These are phyloP conservation scores for Aphelinus atriplicis DNA, from an alignment of 1,140 invertebrate genomes.

Conservation along the genomic window DNA sequence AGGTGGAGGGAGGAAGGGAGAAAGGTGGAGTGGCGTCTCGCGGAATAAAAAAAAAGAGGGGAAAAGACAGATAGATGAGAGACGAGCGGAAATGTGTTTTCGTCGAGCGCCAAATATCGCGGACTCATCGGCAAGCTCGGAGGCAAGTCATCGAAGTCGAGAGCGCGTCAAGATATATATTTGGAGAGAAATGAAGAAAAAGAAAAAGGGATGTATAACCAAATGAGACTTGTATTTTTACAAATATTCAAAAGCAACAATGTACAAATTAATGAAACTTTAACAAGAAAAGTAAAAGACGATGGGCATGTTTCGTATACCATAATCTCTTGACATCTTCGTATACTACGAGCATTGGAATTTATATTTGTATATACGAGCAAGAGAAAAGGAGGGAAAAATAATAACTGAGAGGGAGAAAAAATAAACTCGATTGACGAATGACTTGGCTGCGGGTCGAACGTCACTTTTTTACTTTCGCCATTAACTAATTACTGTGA, in stretches of 20 bases:
- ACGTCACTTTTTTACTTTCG: slow-evolving; percentile 35
- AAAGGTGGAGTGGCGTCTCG: slow-evolving; percentile 23
- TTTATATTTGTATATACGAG: slow-evolving; percentile 28
- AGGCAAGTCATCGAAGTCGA: slow-evolving; percentile 42
- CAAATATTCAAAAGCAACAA: slow-evolving; percentile 42
- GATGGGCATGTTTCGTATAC: slow-evolving; percentile 39
- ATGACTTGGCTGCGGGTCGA: slow-evolving; percentile 30
- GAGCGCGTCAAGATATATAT: slow-evolving; percentile 32
- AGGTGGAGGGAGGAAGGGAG: slow-evolving; percentile 2
- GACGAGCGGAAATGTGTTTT: slow-evolving; percentile 44
- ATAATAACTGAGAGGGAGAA: slow-evolving; percentile 17
- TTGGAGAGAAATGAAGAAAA: slow-evolving; percentile 28
- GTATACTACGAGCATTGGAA: slow-evolving; percentile 28
- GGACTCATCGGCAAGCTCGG: slow-evolving; percentile 38
- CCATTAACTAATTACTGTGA: slow-evolving; percentile 35
- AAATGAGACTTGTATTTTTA: slow-evolving; percentile 43
- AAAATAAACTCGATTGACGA: slow-evolving; percentile 24
- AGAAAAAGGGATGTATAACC: slow-evolving; percentile 35
- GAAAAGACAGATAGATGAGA: slow-evolving; percentile 37
- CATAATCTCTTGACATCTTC: slow-evolving; percentile 35
- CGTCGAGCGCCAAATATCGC: slow-evolving; percentile 32
- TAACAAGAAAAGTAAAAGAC: slow-evolving; percentile 37
- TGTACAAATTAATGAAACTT: slow-evolving; percentile 41
- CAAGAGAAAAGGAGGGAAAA: slow-evolving; percentile 13
- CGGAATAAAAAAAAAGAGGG: slow-evolving; percentile 21